Conservation (phyloP, 1,140 invertebrate genomes). For the Lanistes nyassanus region DNA sequence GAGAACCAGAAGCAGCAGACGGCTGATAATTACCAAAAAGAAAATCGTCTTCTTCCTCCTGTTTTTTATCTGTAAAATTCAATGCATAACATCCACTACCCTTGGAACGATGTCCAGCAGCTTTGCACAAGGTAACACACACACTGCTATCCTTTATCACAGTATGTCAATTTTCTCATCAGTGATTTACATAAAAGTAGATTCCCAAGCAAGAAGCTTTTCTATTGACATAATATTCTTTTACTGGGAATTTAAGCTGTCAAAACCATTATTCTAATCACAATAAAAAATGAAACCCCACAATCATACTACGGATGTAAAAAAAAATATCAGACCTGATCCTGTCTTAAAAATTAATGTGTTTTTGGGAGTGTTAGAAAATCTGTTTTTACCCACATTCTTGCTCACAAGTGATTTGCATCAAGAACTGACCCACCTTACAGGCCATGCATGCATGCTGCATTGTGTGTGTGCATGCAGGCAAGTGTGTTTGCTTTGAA, state of each 20-base stretch:
- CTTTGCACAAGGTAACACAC: no score
- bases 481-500: neutral
- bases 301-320: no score
- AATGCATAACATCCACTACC: no score
- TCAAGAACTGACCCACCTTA: no score
- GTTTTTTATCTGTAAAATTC: slow-evolving; percentile 23
- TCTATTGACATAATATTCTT: neutral
- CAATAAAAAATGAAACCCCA: neutral
- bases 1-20: slow-evolving; percentile 47
- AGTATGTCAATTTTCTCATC: neutral
- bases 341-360: no score
- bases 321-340: no score
- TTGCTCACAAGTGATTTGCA: neutral
- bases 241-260: neutral
- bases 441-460: neutral
- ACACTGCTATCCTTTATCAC: neutral
- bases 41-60: slow-evolving; percentile 50
- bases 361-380: no score
- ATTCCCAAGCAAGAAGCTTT: neutral
- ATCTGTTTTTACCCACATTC: neutral
- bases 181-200: neutral
- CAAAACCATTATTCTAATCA: neutral
- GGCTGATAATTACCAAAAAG: slow-evolving; percentile 55
- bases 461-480: neutral
- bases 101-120: no score